Percentiles rank a stretch among this genome's conserved stretches.
phyloP scores from a whole-genome alignment of 2,888 invertebrate species.

The Ormia ochracea region DNA sequence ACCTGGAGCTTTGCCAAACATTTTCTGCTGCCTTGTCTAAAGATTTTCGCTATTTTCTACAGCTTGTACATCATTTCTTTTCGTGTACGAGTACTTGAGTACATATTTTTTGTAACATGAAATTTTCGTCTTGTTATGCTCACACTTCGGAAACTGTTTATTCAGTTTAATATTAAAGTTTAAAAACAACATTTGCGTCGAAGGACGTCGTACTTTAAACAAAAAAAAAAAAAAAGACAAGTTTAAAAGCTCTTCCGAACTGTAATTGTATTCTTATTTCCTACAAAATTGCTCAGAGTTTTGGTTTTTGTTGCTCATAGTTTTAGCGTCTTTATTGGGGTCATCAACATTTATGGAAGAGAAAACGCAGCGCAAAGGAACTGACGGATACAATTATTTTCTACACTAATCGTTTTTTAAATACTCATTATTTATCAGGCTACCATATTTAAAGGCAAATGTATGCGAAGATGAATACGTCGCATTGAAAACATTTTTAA shows the following conservation, averaged over 20 bases:
- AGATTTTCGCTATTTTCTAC: conserved; percentile 38
- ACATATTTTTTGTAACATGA: conserved; percentile 30
- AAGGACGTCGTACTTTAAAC: conserved; percentile 23
- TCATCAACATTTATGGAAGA: conserved; percentile 30
- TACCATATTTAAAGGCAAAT: too few relatives aligned
- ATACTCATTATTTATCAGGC: background rate
- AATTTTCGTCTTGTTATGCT: conserved; percentile 5
- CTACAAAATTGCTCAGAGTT: conserved; percentile 11
- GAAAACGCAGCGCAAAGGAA: background rate
- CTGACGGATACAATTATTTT: background rate
- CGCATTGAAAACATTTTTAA: too few relatives aligned
- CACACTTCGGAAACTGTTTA: conserved; percentile 7
- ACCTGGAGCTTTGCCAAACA: conserved; percentile 57
- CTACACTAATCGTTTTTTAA: background rate
- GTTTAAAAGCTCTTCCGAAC: conserved; percentile 27
- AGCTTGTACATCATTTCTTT: conserved; percentile 23
- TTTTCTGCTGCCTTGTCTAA: conserved; percentile 48
- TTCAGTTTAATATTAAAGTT: conserved; percentile 29
- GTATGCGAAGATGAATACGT: too few relatives aligned
- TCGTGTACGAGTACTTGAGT: conserved; percentile 33
- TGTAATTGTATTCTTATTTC: conserved; percentile 27
- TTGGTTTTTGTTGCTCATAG: background rate
- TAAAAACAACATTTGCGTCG: background rate
- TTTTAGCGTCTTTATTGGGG: conserved; percentile 14
- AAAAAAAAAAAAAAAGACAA: conserved; percentile 24